phyloP scores from a whole-genome alignment of 2,888 invertebrate genomes.

The Anthrax anthrax region DNA sequence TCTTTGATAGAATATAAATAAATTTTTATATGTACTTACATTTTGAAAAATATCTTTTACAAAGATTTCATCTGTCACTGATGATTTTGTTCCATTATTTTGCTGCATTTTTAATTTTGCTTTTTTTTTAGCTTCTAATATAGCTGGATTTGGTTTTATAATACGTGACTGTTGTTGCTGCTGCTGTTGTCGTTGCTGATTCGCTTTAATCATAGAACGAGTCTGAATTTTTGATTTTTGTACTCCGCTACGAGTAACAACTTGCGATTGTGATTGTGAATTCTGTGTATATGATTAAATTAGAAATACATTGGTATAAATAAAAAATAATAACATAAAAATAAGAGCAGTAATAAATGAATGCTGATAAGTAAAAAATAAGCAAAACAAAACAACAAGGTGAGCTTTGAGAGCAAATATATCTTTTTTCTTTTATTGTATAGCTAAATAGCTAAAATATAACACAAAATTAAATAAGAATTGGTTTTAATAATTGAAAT shows the following conservation, averaged over 20 bases:
- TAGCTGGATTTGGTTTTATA: conserved; percentile 40
- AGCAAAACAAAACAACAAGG: no score
- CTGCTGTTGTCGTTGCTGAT: conserved; percentile 10
- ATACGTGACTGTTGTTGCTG: conserved; percentile 17
- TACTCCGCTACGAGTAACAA: conserved; percentile 45
- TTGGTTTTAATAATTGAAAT: no score
- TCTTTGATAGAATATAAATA: not conserved
- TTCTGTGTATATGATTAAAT: no score
- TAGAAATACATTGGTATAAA: no score
- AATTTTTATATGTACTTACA: conserved; percentile 33
- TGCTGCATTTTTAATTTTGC: conserved; percentile 41
- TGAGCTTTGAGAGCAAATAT: no score
- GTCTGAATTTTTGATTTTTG: conserved; percentile 50
- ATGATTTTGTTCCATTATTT: conserved; percentile 13
- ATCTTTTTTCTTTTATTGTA: no score
- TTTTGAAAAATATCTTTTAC: conserved; percentile 53
- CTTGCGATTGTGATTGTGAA: conserved; percentile 20
- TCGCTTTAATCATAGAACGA: conserved; percentile 45
- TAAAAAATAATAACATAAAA: no score
- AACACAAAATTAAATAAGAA: no score
- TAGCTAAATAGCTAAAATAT: no score
- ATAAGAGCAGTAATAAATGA: no score
- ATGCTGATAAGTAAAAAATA: no score
- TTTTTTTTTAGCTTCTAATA: conserved; percentile 54
- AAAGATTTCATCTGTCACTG: conserved; percentile 27